Evolutionary conservation across 2,797 vertebrate species (phyloP).

Genomic region (Anguilla marmorata): DNA sequence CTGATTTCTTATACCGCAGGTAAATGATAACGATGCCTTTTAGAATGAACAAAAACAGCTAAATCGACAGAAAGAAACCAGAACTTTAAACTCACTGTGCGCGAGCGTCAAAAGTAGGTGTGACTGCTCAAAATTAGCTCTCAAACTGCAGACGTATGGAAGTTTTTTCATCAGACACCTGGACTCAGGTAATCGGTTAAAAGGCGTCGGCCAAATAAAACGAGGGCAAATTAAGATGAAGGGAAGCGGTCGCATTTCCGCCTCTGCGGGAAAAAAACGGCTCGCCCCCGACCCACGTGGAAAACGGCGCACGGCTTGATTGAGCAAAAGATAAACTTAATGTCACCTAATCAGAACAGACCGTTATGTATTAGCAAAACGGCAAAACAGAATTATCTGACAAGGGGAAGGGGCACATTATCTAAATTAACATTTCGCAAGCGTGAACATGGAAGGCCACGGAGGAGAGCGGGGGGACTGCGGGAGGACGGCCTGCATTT

Average conservation of each 20-base stretch:
- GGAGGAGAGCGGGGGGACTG: slow-evolving; percentile 81
- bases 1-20: background rate
- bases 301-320: slow-evolving; percentile 81
- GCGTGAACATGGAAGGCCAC: slow-evolving; percentile 91
- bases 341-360: slow-evolving; percentile 97
- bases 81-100: background rate
- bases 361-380: slow-evolving; percentile 97
- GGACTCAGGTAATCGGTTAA: background rate
- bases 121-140: background rate
- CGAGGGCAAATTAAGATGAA: background rate
- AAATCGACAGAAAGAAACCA: background rate
- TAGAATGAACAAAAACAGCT: background rate
- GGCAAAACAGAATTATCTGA: slow-evolving; percentile 94
- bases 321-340: slow-evolving; percentile 93
- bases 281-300: slow-evolving; percentile 62
- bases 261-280: background rate
- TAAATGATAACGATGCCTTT: background rate
- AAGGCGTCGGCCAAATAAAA: background rate
- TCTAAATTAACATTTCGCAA: slow-evolving; percentile 99
- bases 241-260: background rate
- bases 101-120: background rate
- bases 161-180: background rate
- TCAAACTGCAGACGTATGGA: background rate
- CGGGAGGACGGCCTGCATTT: slow-evolving; percentile 88
- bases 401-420: slow-evolving; percentile 93